Evolutionary conservation across 2,113 vertebrate species (phyloP).

Genomic region (Nibea albiflora): DNA sequence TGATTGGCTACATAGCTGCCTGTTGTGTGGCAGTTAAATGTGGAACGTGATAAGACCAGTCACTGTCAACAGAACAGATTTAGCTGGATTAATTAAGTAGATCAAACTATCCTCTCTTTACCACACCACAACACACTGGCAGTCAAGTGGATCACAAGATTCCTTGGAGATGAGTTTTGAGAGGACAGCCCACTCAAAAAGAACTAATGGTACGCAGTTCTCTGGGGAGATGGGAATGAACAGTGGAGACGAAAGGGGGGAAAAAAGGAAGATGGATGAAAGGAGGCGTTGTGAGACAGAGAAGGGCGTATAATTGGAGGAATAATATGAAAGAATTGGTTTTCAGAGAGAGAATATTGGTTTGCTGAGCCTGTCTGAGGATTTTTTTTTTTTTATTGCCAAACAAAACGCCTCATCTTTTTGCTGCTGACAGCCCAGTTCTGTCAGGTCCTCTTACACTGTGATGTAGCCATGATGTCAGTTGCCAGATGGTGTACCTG

Average conservation of each 20-base stretch:
- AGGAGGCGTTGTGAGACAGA: conserved; percentile 4
- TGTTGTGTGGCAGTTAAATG: not conserved
- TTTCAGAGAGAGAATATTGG: conserved; percentile 9
- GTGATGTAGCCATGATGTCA: conserved; percentile 30
- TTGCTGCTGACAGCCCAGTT: conserved; percentile 10
- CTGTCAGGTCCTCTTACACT: conserved; percentile 36
- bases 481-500: conserved; percentile 50
- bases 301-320: conserved; percentile 28
- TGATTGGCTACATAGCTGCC: not conserved
- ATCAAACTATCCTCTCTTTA: conserved; percentile 6
- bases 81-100: conserved; percentile 19
- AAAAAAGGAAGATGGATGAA: conserved; percentile 22
- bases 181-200: conserved; percentile 11
- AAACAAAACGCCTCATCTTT: not conserved
- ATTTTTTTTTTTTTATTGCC: not conserved
- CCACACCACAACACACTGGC: not conserved
- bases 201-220: conserved; percentile 32
- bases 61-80: not conserved
- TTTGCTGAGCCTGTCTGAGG: conserved; percentile 2
- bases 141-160: conserved; percentile 9
- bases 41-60: not conserved
- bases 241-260: not conserved
- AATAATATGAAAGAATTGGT: not conserved
- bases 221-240: not conserved
- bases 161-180: conserved; percentile 18